Conservation (phyloP, 2,113 vertebrate species). For the Scortum barcoo region DNA sequence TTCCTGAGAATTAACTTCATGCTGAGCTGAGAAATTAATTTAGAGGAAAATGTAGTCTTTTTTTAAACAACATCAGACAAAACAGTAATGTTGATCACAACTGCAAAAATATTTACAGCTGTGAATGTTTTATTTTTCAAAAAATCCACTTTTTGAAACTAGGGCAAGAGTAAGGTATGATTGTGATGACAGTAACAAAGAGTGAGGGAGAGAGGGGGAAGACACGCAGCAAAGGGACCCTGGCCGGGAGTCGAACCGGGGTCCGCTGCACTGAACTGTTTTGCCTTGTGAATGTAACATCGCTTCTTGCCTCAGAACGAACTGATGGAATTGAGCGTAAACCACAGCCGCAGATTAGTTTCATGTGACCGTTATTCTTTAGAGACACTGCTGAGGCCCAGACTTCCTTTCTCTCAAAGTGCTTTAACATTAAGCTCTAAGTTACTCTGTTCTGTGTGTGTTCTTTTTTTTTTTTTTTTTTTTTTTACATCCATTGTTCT, state of each 20-base stretch:
- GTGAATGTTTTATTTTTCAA: not conserved
- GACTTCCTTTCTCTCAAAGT: not conserved
- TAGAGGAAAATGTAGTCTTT: not conserved
- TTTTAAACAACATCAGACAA: not conserved
- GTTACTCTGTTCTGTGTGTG: not conserved
- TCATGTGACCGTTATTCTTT: not conserved
- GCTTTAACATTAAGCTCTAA: constrained; percentile 15
- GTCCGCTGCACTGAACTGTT: too few species aligned
- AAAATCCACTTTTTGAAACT: not conserved
- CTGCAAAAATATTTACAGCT: not conserved
- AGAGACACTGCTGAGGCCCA: not conserved
- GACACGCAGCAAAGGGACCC: too few species aligned
- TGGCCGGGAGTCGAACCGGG: too few species aligned
- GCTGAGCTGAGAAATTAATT: not conserved
- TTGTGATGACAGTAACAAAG: not conserved
- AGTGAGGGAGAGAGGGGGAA: too few species aligned
- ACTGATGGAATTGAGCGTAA: not conserved
- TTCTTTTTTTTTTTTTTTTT: not conserved
- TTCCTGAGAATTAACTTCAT: not conserved
- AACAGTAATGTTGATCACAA: not conserved
- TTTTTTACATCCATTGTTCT: not conserved
- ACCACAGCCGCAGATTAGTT: not conserved
- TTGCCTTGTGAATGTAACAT: not conserved
- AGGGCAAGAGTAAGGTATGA: not conserved
- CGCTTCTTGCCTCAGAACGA: not conserved